Base-by-base conservation (phyloP, 1,140 invertebrate species). In the Arion vulgaris region DNA sequence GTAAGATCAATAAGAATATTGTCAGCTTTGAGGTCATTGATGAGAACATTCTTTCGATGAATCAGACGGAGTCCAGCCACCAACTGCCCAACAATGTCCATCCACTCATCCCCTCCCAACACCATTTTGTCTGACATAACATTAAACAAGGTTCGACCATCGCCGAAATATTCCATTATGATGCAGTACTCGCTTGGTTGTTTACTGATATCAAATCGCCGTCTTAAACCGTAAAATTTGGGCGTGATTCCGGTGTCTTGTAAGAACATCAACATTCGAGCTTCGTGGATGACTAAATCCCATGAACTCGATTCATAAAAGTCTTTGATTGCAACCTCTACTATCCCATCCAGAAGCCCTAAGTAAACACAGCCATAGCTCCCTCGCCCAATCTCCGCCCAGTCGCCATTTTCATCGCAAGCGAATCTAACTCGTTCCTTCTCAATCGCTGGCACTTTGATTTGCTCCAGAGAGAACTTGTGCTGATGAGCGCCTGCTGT, bases 321-420 rank as follows among this genome's bases (percentile, higher is more conserved):
- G 39, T 82, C 84, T 69, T 85, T 85, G 71, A 85, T 81, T 0
- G 81, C 84, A 23, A 85, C 84, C 34, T 85, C 81, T 11, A 81
- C 45, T 13, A 74, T 69, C 2, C 84, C 81, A 69, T 83, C 80
- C 23, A 83, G 53, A 36, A 83, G 82, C 7, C 81, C 84, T 23
- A 85, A 80, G 57, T 85, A 85, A 17, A 85, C 84, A 49, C 82
- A 85, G n/a, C 84, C 84, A 34, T 85, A 85, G 39, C 81, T 85
- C 28, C 84, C 84, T 1, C 82, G 74, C 23, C 84, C 84, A 38
- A 85, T 81, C 36, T 83, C 82, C 38, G 81, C 82, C 57, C 77
- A 85, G 32, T 85, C 84, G 39, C 80, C 82, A 38, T 79, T 83
- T 26, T 83, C 79, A 23, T 76, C 57, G 49, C 79, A 73, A 19